Evolutionary conservation across 2,797 vertebrate species (phyloP), one percentile per base, ranked within the genome.

Genomic region (Onychomys torridus): DNA sequence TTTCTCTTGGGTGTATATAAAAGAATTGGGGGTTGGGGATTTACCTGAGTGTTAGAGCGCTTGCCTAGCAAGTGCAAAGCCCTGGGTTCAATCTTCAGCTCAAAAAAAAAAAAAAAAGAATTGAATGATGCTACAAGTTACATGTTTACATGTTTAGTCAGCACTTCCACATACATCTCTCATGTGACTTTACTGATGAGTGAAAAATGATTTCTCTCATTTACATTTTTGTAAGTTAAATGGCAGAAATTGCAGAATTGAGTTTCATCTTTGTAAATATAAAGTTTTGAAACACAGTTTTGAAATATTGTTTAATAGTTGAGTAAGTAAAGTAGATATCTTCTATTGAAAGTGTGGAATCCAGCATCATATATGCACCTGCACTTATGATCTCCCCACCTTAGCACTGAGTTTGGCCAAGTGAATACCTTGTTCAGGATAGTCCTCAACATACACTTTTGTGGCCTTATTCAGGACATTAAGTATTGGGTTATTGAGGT

Each of bases 221-320:
- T 49, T 52, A 49, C 46, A 86, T 86, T 69, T 69, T 52, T 86
- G 84, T 34, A 6, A 67, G 63, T 85, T 67, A 86, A 86, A 25
- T n/a, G 63, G 23, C n/a, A 87, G 40, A 95, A 34, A 87, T 63
- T 73, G 25, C 46, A 81, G n/a, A 81, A 95, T 95, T 87, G n/a
- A 65, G 73, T 46, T 87, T n/a, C 75, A 34, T 84, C 29, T 71
- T n/a, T 61, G 77, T 14, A 87, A 87, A 43, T 63, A 52, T 46
- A 69, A 69, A 52, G 21, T 86, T 85, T 67, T 46, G 61, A 67
- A 34, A 46, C 46, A 46, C 5, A 49, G 32, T 85, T 86, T 37
- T 49, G 63, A 52, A n/a, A 37, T 69, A 69, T n/a, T 85, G 32
- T 69, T 86, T 86, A 52, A 52, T 52, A 86, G 21, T 23, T 69